Evolutionary conservation across 2,888 invertebrate genomes (phyloP).

Genomic region (Neria commutata): DNA sequence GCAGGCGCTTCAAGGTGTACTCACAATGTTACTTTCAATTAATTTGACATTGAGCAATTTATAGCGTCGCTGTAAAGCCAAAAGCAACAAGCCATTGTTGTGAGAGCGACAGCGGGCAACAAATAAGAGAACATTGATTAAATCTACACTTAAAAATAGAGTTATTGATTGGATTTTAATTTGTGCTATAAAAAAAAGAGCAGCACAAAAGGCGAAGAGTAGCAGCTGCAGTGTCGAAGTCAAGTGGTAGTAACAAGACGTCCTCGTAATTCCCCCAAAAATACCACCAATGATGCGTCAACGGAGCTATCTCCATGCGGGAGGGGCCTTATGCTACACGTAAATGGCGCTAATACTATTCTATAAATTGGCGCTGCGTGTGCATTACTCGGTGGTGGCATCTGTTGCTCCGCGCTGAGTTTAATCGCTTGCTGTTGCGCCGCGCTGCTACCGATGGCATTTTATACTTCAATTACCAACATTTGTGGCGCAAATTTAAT

Average conservation of each 20-base stretch:
- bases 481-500: slow-evolving; percentile 10
- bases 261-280: no score
- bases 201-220: no score
- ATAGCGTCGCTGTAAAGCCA: slow-evolving; percentile 9
- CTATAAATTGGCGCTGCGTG: background rate
- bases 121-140: slow-evolving; percentile 31
- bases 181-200: slow-evolving; percentile 21
- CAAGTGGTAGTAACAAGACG: no score
- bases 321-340: background rate
- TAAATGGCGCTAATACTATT: background rate
- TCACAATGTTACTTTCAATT: slow-evolving; percentile 23
- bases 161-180: slow-evolving; percentile 48
- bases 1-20: no score
- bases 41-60: slow-evolving; percentile 37
- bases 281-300: no score
- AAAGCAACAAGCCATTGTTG: background rate
- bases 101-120: background rate
- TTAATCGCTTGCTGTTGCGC: background rate
- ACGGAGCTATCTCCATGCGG: background rate
- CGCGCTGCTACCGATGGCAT: background rate
- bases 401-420: background rate
- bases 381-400: background rate
- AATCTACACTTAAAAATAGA: slow-evolving; percentile 49
- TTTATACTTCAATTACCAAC: background rate
- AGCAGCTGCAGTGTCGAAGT: no score